phyloP scores from a whole-genome alignment of 1,140 invertebrate species.

The Ceratina calcarata region DNA sequence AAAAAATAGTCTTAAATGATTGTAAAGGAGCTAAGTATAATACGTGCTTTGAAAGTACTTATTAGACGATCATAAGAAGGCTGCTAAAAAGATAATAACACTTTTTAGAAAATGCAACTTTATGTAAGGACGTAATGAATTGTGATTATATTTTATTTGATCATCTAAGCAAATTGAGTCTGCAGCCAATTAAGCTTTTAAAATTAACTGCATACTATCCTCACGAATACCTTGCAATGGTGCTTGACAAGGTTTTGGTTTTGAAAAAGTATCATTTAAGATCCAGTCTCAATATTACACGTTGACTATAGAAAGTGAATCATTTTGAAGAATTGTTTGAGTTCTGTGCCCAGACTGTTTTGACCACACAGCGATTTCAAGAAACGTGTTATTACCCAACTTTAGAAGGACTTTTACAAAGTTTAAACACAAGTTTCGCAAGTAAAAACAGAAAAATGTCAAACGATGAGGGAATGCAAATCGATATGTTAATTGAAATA shows the following conservation, averaged over 20 bases:
- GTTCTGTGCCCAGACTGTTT: background rate
- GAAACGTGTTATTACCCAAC: slow-evolving; percentile 12
- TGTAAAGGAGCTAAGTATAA: background rate
- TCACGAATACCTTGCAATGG: too few relatives aligned
- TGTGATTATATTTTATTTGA: background rate
- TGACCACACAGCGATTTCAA: background rate
- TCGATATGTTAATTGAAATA: background rate
- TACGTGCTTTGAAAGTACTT: background rate
- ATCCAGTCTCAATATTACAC: too few relatives aligned
- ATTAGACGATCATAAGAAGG: background rate
- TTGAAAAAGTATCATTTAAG: too few relatives aligned
- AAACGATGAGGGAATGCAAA: slow-evolving; percentile 1
- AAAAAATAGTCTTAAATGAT: background rate
- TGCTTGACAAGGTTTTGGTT: too few relatives aligned
- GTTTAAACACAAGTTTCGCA: slow-evolving; percentile 13
- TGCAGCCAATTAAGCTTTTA: too few relatives aligned
- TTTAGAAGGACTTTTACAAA: background rate
- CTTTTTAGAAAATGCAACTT: background rate
- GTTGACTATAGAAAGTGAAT: background rate
- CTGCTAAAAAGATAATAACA: background rate
- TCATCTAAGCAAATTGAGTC: background rate
- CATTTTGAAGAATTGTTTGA: background rate
- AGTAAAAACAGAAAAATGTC: slow-evolving; percentile 1
- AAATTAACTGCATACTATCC: too few relatives aligned
- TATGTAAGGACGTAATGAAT: background rate